A percentile compares a stretch with the other conserved stretches of the same genome.
Conservation (phyloP, 2,113 vertebrate genomes). For the Lepus europaeus region DNA sequence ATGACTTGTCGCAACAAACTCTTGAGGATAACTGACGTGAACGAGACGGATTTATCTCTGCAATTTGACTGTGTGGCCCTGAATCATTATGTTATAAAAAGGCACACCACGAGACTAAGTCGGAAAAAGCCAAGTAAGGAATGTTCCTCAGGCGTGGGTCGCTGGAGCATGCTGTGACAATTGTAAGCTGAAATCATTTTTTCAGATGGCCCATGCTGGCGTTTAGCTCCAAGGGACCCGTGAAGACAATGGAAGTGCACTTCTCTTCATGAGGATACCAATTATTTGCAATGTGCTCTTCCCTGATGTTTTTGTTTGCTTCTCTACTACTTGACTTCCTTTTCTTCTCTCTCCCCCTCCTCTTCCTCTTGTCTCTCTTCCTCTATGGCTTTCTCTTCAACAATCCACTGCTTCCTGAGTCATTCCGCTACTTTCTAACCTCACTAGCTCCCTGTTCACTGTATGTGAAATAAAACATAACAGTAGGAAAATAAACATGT, state of each 20-base stretch:
- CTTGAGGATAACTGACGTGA: conserved; percentile 80
- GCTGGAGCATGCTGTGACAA: too few relatives aligned
- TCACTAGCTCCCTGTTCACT: background rate
- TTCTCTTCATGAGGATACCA: too few relatives aligned
- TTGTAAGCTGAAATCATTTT: background rate
- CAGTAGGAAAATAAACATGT: background rate
- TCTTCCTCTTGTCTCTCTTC: too few relatives aligned
- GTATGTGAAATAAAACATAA: background rate
- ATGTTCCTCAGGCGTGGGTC: conserved; percentile 25
- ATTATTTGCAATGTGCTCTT: too few relatives aligned
- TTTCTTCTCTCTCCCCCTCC: accelerated
- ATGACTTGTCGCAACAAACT: conserved; percentile 52
- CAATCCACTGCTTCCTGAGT: background rate
- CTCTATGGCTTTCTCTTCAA: background rate
- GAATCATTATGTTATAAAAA: conserved; percentile 53
- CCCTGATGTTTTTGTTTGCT: background rate
- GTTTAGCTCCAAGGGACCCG: background rate
- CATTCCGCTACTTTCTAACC: background rate
- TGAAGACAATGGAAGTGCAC: background rate
- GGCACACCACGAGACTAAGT: background rate
- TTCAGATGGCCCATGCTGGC: background rate
- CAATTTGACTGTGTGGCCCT: conserved; percentile 74
- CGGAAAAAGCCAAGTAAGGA: conserved; percentile 72
- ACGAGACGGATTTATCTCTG: conserved; percentile 79
- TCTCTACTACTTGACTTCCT: background rate